Percentiles rank a stretch among this genome's conserved stretches.
Conservation (phyloP, 2,888 invertebrate species). For the Pomacea canaliculata region DNA sequence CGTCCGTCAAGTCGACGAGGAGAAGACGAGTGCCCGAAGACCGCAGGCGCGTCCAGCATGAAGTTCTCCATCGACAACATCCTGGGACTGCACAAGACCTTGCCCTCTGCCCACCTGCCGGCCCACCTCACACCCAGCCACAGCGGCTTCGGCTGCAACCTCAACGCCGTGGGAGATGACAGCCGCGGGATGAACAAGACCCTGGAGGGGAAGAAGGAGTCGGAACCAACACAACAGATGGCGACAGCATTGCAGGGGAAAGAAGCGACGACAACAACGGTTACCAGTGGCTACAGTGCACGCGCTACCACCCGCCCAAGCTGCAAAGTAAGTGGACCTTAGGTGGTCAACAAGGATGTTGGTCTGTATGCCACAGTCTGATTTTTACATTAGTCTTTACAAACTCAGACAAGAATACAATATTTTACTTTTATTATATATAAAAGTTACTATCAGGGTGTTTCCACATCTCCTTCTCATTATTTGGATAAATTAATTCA, state of each 20-base stretch:
- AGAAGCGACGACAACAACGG: conserved; percentile 21
- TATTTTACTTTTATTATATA: no score
- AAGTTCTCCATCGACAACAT: conserved; percentile 55
- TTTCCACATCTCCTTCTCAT: no score
- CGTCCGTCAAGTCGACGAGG: no score
- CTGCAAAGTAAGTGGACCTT: conserved; percentile 58
- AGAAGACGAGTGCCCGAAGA: not conserved
- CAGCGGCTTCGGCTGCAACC: not conserved
- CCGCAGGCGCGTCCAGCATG: conserved; percentile 20
- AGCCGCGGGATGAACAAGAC: conserved; percentile 8
- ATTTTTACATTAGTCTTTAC: no score
- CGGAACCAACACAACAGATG: not conserved
- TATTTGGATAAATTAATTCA: no score
- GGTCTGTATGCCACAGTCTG: no score
- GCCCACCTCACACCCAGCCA: not conserved
- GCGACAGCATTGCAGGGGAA: not conserved
- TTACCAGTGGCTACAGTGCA: conserved; percentile 66
- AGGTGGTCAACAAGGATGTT: not conserved
- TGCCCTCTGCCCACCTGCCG: not conserved
- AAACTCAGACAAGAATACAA: no score
- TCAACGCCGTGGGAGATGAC: conserved; percentile 1
- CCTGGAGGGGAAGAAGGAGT: not conserved
- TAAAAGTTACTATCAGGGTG: no score
- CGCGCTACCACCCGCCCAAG: conserved; percentile 67
- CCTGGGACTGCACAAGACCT: conserved; percentile 27